A percentile compares a stretch with the other conserved stretches of the same genome.
These are phyloP conservation scores for Epistrophe grossulariae DNA, from an alignment of 2,888 invertebrate genomes.

Conservation along the genomic window DNA sequence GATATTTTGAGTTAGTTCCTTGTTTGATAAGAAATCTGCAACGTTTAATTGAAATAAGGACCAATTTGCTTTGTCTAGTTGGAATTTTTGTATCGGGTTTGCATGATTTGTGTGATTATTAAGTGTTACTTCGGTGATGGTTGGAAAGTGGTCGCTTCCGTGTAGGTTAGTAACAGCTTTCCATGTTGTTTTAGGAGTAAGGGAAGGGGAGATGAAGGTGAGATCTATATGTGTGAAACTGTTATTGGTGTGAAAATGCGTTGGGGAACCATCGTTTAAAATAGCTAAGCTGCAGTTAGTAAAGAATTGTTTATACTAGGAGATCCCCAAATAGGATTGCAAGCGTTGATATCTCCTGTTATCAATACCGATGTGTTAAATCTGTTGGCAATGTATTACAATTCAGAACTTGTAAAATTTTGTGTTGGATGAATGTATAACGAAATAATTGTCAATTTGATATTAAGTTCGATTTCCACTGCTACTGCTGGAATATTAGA, in stretches of 20 bases:
- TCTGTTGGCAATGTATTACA: too few species aligned
- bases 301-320: background rate
- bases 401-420: too few species aligned
- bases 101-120: background rate
- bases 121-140: background rate
- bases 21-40: slow-evolving; percentile 22
- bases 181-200: background rate
- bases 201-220: background rate
- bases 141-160: slow-evolving; percentile 1
- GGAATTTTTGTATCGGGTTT: background rate
- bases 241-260: background rate
- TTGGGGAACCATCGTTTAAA: background rate
- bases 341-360: background rate
- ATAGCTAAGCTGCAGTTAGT: background rate
- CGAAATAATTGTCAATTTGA: too few species aligned
- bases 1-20: slow-evolving; percentile 1
- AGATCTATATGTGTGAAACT: background rate
- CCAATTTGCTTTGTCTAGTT: slow-evolving; percentile 14
- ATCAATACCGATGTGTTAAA: background rate
- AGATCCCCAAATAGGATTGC: background rate
- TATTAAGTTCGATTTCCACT: too few species aligned
- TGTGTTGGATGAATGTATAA: too few species aligned
- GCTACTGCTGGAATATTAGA: too few species aligned
- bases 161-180: background rate
- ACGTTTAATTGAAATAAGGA: slow-evolving; percentile 9